A percentile compares a stretch with the other conserved stretches of the same genome.
phyloP scores from a whole-genome alignment of 2,888 invertebrate genomes.

The Catocala nupta region DNA sequence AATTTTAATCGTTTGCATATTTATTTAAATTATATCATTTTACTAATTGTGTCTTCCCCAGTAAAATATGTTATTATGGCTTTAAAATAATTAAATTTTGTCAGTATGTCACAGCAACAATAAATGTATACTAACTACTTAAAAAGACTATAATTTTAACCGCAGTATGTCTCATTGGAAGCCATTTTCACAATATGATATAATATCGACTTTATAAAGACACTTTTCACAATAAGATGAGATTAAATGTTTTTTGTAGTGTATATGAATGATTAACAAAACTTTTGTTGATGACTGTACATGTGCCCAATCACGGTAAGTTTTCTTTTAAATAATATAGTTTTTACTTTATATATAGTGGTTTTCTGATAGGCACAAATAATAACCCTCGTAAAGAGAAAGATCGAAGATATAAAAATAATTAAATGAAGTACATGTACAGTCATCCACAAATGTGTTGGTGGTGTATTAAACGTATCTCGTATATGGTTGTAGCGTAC shows the following conservation, averaged over 20 bases:
- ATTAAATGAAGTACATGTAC: constrained; percentile 3
- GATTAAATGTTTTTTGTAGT: constrained; percentile 27
- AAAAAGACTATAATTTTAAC: no score
- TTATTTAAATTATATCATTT: neutral
- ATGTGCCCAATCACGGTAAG: no score
- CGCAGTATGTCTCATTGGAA: neutral
- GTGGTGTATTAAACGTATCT: constrained; percentile 8
- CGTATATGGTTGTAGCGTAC: constrained; percentile 15
- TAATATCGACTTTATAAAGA: constrained; percentile 20
- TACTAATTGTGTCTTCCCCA: no score
- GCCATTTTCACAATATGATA: neutral
- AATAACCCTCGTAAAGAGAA: no score
- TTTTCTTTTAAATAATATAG: no score
- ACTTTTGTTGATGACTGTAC: constrained; percentile 29
- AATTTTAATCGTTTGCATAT: constrained; percentile 1
- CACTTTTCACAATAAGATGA: constrained; percentile 35
- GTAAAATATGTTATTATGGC: no score
- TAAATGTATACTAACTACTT: no score
- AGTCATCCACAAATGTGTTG: constrained; percentile 27
- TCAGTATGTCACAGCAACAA: no score
- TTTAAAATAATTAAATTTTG: no score
- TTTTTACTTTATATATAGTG: no score
- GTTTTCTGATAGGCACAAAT: no score
- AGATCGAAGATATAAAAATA: no score
- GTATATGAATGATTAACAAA: constrained; percentile 3